Percentiles rank a stretch among this genome's conserved stretches.
phyloP scores from a whole-genome alignment of 2,797 vertebrate species.

The Anguilla obscura region DNA sequence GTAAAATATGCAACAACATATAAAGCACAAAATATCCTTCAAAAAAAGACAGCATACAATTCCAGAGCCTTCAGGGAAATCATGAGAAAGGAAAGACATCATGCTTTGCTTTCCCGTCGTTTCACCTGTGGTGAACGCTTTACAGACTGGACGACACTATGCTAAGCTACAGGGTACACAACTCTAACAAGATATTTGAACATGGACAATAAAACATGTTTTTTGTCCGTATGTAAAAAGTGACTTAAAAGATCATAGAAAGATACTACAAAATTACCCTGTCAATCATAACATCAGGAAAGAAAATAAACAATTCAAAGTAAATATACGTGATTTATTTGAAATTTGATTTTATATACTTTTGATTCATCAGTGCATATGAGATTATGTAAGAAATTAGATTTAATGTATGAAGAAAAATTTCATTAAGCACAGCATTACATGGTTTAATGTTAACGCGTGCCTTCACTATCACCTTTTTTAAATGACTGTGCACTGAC shows the following conservation, averaged over 20 bases:
- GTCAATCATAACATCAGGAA: constrained; percentile 21
- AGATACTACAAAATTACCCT: constrained; percentile 39
- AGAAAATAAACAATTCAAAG: constrained; percentile 13
- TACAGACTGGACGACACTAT: constrained; percentile 22
- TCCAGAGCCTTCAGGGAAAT: constrained; percentile 52
- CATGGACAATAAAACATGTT: not conserved
- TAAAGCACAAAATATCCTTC: constrained; percentile 88
- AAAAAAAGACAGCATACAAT: constrained; percentile 76
- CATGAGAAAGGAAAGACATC: constrained; percentile 32
- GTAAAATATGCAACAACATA: constrained; percentile 99
- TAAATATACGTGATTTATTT: not conserved
- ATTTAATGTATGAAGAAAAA: not conserved
- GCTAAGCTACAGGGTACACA: constrained; percentile 28
- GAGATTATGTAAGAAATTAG: not conserved
- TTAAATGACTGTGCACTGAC: not conserved
- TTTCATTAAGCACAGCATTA: not conserved
- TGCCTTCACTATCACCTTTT: not conserved
- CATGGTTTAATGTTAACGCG: not conserved
- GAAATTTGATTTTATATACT: not conserved
- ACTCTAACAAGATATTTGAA: not conserved
- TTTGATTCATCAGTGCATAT: not conserved
- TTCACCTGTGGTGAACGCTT: constrained; percentile 21
- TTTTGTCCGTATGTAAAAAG: constrained; percentile 11
- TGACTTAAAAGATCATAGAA: constrained; percentile 33
- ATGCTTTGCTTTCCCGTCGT: constrained; percentile 51